These are phyloP conservation scores for Campoletis raptor DNA, from an alignment of 2,888 invertebrate genomes.

Conservation along the genomic window DNA sequence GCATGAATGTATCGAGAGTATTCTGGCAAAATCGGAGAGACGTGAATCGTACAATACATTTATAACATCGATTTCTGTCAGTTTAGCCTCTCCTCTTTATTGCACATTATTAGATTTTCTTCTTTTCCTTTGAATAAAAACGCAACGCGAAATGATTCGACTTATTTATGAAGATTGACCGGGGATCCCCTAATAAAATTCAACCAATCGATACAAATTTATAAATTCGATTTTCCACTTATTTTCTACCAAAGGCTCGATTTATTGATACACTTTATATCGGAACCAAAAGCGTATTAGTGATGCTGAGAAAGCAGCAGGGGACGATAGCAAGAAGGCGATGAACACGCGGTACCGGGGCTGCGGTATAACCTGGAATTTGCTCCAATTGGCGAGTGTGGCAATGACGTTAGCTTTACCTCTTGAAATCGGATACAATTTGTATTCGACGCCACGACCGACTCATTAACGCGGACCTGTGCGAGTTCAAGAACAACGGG, in stretches of 20 bases:
- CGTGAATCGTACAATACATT: background rate
- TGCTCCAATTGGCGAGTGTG: constrained; percentile 64
- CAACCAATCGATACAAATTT: constrained; percentile 12
- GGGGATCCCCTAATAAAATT: constrained; percentile 14
- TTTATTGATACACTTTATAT: constrained; percentile 20
- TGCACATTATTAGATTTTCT: background rate
- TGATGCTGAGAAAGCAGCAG: constrained; percentile 26
- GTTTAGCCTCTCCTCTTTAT: background rate
- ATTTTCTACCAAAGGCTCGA: constrained; percentile 2
- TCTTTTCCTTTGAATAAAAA: background rate
- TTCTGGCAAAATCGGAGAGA: background rate
- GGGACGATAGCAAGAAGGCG: constrained; percentile 2
- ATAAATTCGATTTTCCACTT: background rate
- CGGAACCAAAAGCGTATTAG: constrained; percentile 52
- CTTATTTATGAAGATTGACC: background rate
- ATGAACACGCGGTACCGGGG: constrained; percentile 10
- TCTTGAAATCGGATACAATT: constrained; percentile 68
- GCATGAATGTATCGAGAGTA: background rate
- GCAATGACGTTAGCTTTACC: constrained; percentile 64
- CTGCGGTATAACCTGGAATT: constrained; percentile 52
- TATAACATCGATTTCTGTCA: background rate
- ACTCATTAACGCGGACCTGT: constrained; percentile 67
- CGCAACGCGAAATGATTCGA: background rate
- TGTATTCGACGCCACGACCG: constrained; percentile 68
- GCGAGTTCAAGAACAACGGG: constrained; percentile 57